phyloP scores from a whole-genome alignment of 2,888 invertebrate genomes.

The Isotomurus palustris region DNA sequence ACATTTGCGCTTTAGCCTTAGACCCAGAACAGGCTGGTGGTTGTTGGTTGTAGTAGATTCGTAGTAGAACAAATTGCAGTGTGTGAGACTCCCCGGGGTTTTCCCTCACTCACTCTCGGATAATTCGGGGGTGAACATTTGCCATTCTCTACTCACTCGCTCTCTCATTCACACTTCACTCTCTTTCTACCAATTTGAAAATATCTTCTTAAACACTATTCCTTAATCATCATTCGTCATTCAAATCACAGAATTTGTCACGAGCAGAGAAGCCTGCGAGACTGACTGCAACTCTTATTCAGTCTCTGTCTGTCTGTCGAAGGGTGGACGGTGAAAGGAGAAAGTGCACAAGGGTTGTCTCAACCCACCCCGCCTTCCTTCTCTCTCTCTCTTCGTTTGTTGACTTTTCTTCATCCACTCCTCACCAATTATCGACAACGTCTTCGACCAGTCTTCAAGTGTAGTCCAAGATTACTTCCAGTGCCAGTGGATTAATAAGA shows the following conservation, averaged over 20 bases:
- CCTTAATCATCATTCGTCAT: no score
- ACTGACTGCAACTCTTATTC: no score
- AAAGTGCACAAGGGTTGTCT: constrained; percentile 4
- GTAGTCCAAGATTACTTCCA: no score
- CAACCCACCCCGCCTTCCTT: background rate
- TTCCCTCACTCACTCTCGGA: constrained; percentile 39
- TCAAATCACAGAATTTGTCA: no score
- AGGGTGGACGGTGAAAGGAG: no score
- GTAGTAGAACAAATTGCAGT: constrained; percentile 40
- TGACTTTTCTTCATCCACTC: background rate
- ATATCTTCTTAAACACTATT: background rate
- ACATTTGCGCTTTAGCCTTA: background rate
- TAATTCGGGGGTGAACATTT: constrained; percentile 45
- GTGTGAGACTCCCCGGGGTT: constrained; percentile 42
- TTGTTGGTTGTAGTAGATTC: background rate
- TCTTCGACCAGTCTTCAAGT: no score
- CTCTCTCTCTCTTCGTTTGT: background rate
- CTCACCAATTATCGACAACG: no score
- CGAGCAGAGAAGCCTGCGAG: no score
- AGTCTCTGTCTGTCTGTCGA: no score
- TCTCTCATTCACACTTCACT: constrained; percentile 13
- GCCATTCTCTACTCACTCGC: constrained; percentile 26
- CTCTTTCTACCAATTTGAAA: background rate
- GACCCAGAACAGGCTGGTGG: background rate
- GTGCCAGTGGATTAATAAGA: no score